Base-by-base conservation (phyloP, 2,797 vertebrate species). In the Apogon hyalosoma region DNA sequence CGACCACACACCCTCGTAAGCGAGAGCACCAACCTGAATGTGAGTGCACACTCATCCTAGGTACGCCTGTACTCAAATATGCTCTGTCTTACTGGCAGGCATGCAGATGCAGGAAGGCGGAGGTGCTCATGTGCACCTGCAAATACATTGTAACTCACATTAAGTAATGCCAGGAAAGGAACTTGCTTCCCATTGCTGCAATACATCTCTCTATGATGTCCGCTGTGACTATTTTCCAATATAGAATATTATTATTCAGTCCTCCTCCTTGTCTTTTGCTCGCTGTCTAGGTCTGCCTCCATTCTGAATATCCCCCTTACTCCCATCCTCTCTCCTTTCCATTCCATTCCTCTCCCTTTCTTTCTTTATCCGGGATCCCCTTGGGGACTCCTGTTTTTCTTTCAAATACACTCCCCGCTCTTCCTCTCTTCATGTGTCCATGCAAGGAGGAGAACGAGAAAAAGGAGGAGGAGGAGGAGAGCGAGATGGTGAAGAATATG, bases 121-220 rank as follows among this genome's bases (percentile, higher is more conserved):
- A 39, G n/a, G 19, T 15, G 59, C 58, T 39, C 1, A 10, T 6
- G 60, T 60, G 58, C 72, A 80, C 73, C 70, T 83, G 76, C 76
- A 57, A 39, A 69, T 24, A 16, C 62, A 36, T 10, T 36, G 33
- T 36, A 36, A 52, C 46, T 51, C 62, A 49, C 60, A 63, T 21
- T 28, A 65, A 59, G 59, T 31, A 28, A 70, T 73, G 73, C 77
- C 71, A 43, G 11, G 70, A 73, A 72, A 74, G 72, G 46, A 73
- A 81, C 65, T 69, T 63, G 58, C 77, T 78, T 82, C 52, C 71
- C 82, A 39, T 93, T 92, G 88, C 90, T 88, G 89, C 89, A 87
- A 92, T 95, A 90, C 88, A 90, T 91, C 90, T 89, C 87, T 89
- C 89, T 95, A 92, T 96, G 93, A 96, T 96, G 89, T 89, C 88